Evolutionary conservation across 2,113 vertebrate species (phyloP), one percentile per base, ranked within the genome.

Genomic region (Mustela lutreola): DNA sequence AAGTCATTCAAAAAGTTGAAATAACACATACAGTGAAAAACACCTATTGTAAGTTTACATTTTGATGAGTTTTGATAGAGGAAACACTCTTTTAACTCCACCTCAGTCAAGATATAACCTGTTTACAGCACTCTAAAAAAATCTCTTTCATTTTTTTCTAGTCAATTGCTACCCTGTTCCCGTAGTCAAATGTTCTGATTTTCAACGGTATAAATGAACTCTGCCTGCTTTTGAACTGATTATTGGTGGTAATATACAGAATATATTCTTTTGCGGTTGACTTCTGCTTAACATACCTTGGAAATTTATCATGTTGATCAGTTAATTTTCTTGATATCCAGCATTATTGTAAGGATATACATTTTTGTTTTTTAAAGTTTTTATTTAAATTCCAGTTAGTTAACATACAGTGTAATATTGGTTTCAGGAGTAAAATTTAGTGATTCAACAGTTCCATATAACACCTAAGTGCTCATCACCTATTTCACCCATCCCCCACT

Each of bases 61-160:
- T 71, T 65, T 86, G 31, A 78, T 90, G 50, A 92, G 7, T 95
- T 84, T 91, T 87, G n/a, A 67, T 75, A 84, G 84, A 80, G 36
- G 36, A 84, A 75, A 73, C 26, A 89, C 22, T 79, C 11, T 53
- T 79, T 87, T 83, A 93, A 87, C 60, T 86, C 22, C 5, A 73
- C 18, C 31, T 91, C 42, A 50, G 50, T 91, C 36, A 91, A 71
- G 48, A 85, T 75, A 36, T 5, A 70, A 33, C 75, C 75, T 60
- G 85, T 67, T 92, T 45, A 81, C 4, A 67, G 56, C 24, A 70
- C 45, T 10, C 45, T 10, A 62, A 81, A 60, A 60, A 85, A 85
- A 56, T 50, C 11, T 39, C 53, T 80, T 71, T 89, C 39, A 91
- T 42, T 76, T 14, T 15, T 4, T 95, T 80, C 36, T 12, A 81